Conservation (phyloP, 23 tunicate species). For the Clavelina lepadiformis region DNA sequence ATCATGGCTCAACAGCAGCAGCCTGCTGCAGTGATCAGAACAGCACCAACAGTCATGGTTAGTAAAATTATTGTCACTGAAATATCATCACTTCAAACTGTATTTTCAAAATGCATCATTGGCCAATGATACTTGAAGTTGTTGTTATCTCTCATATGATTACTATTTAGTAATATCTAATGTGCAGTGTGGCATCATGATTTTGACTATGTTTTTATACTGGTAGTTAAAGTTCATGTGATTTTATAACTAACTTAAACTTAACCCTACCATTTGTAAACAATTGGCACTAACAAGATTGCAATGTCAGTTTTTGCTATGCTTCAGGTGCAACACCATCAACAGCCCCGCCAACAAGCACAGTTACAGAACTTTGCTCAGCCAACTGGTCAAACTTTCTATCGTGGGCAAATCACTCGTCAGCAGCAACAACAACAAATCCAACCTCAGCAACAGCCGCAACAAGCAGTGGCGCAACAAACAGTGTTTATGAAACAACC, state of each 20-base stretch:
- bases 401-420: constrained; percentile 20
- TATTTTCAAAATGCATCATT: too few species aligned
- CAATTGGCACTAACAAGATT: too few species aligned
- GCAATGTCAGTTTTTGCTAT: too few species aligned
- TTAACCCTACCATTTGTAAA: too few species aligned
- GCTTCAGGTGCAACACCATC: neutral
- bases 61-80: neutral
- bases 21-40: neutral
- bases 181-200: too few species aligned
- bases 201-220: too few species aligned
- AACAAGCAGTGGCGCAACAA: constrained; percentile 9
- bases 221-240: too few species aligned
- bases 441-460: constrained; percentile 17
- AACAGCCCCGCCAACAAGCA: neutral
- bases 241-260: too few species aligned
- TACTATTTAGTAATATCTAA: too few species aligned
- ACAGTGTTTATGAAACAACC: constrained; percentile 12
- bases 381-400: neutral
- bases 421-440: constrained; percentile 10
- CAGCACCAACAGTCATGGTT: neutral
- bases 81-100: too few species aligned
- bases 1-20: constrained; percentile 2
- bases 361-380: neutral
- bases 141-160: too few species aligned
- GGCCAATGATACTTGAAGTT: too few species aligned